phyloP scores from a whole-genome alignment of 2,888 invertebrate species.

The Sisyra terminalis region DNA sequence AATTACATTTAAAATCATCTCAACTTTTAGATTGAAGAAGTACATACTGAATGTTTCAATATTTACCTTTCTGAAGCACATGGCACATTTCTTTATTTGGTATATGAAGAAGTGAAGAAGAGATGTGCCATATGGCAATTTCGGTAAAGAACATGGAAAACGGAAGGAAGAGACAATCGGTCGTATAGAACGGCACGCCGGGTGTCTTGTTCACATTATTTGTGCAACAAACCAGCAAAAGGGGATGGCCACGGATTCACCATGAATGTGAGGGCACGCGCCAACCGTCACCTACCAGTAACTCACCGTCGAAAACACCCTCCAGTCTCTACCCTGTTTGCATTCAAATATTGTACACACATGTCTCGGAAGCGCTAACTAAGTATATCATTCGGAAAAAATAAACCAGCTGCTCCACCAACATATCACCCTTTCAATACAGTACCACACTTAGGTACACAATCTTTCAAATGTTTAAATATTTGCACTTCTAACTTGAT shows the following conservation, averaged over 20 bases:
- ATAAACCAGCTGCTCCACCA: background rate
- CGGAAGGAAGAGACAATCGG: background rate
- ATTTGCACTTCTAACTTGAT: too few relatives aligned
- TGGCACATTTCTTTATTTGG: too few relatives aligned
- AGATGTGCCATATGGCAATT: background rate
- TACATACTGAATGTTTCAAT: too few relatives aligned
- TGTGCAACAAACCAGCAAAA: background rate
- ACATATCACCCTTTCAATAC: too few relatives aligned
- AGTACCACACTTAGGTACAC: too few relatives aligned
- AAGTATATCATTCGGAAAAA: too few relatives aligned
- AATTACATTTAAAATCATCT: too few relatives aligned
- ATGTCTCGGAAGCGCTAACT: background rate
- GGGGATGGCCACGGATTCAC: background rate
- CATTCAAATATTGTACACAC: slow-evolving; percentile 1
- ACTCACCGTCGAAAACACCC: background rate
- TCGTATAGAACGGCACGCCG: background rate
- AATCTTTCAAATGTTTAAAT: too few relatives aligned
- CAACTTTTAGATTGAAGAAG: too few relatives aligned
- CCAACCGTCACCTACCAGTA: slow-evolving; percentile 2
- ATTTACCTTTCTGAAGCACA: too few relatives aligned
- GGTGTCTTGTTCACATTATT: background rate
- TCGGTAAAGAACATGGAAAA: background rate
- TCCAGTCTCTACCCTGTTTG: too few relatives aligned
- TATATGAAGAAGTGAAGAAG: too few relatives aligned
- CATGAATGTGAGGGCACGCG: background rate